Percentiles rank a stretch among this genome's conserved stretches.
Evolutionary conservation across 2,113 vertebrate species (phyloP).

Genomic region (Limanda limanda): DNA sequence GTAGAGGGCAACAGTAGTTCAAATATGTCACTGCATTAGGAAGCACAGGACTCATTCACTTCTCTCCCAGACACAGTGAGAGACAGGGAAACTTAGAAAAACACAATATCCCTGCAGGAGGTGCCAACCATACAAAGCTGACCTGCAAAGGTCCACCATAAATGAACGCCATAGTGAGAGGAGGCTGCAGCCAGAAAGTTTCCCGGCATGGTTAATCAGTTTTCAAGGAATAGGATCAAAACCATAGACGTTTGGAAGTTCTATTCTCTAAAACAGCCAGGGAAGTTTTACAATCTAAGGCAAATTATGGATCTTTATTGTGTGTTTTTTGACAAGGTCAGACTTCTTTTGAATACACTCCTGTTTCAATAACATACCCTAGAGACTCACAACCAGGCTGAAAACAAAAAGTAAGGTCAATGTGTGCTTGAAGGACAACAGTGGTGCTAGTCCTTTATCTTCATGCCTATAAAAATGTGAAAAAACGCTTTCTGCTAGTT

Average conservation of each 20-base stretch:
- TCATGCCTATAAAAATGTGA: conserved; percentile 70
- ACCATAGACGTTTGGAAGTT: conserved; percentile 38
- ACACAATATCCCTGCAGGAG: conserved; percentile 74
- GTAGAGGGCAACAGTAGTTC: conserved; percentile 18
- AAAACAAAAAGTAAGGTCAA: conserved; percentile 62
- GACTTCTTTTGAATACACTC: conserved; percentile 48
- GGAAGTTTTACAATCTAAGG: conserved; percentile 62
- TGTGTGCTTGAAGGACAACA: conserved; percentile 59
- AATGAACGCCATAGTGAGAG: conserved; percentile 63
- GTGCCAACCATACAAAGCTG: conserved; percentile 53
- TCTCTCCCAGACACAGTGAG: conserved; percentile 50
- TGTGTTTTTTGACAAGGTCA: conserved; percentile 31
- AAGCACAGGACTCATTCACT: conserved; percentile 44
- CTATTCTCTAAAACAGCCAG: conserved; percentile 32
- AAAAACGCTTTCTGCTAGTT: conserved; percentile 54
- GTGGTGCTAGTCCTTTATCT: conserved; percentile 51
- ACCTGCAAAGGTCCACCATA: conserved; percentile 66
- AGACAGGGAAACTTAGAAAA: conserved; percentile 50
- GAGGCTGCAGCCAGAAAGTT: conserved; percentile 45
- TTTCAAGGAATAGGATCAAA: conserved; percentile 64
- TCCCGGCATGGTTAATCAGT: conserved; percentile 62
- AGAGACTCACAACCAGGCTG: conserved; percentile 42
- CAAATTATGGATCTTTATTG: conserved; percentile 57
- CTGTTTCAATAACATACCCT: conserved; percentile 21
- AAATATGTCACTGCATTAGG: conserved; percentile 18